These are phyloP conservation scores for Pachycephala philippinensis DNA, from an alignment of 2,113 vertebrate genomes.

Conservation along the genomic window DNA sequence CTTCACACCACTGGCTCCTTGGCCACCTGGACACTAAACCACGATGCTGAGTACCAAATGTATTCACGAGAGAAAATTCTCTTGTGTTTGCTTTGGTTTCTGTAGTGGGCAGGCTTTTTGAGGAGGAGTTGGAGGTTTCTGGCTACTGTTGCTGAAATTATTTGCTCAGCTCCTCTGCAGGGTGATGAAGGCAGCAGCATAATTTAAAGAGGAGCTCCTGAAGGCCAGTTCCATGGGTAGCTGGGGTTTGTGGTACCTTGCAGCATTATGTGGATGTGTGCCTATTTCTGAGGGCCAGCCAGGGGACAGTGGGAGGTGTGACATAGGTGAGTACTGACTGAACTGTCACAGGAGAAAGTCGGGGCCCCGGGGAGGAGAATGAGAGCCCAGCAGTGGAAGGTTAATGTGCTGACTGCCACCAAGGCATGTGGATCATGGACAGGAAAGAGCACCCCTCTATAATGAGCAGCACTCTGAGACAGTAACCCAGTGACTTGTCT, in stretches of 20 bases:
- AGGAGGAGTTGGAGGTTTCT: background rate
- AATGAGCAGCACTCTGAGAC: background rate
- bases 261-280: background rate
- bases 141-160: background rate
- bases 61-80: background rate
- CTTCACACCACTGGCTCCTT: rapidly evolving
- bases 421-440: rapidly evolving
- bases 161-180: background rate
- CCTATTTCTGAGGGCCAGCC: background rate
- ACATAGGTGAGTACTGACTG: background rate
- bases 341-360: background rate
- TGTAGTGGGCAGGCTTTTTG: background rate
- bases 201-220: background rate
- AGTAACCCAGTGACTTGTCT: too few relatives aligned
- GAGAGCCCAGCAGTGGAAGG: background rate
- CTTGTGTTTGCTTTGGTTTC: background rate
- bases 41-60: background rate
- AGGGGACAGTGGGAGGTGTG: background rate
- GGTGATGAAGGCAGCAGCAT: background rate
- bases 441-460: background rate
- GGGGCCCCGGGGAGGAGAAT: background rate
- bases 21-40: background rate
- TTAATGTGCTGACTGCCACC: background rate
- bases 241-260: background rate
- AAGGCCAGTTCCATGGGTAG: background rate